phyloP scores from a whole-genome alignment of 2,797 vertebrate species.

The Geotrypetes seraphini region DNA sequence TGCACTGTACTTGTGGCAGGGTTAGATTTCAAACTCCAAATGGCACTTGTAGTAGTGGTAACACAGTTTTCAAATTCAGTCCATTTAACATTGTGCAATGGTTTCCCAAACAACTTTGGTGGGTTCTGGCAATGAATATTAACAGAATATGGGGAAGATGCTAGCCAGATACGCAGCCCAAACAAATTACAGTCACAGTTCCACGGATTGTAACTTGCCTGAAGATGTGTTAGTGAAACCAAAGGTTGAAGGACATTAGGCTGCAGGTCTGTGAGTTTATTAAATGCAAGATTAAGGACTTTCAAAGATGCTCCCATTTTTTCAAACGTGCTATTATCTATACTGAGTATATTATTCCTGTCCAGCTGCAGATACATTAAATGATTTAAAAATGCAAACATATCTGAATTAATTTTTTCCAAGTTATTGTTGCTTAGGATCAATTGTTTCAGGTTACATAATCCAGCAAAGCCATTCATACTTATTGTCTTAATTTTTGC shows the following conservation, averaged over 20 bases:
- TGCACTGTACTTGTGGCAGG: slow-evolving; percentile 19
- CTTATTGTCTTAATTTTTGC: slow-evolving; percentile 36
- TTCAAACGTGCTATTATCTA: slow-evolving; percentile 44
- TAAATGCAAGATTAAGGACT: slow-evolving; percentile 55
- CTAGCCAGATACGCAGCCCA: slow-evolving; percentile 42
- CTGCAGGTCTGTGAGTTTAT: slow-evolving; percentile 55
- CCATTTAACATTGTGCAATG: slow-evolving; percentile 32
- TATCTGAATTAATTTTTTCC: slow-evolving; percentile 43
- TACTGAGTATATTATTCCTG: slow-evolving; percentile 43
- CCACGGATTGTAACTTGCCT: slow-evolving; percentile 55
- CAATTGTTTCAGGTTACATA: slow-evolving; percentile 45
- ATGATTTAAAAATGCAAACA: slow-evolving; percentile 38
- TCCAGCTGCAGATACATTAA: slow-evolving; percentile 48
- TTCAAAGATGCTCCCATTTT: slow-evolving; percentile 47
- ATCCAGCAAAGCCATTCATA: slow-evolving; percentile 41
- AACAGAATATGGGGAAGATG: slow-evolving; percentile 38
- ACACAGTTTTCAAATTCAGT: slow-evolving; percentile 34
- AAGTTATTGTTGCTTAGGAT: slow-evolving; percentile 47
- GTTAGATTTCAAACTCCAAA: not conserved
- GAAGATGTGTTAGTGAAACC: slow-evolving; percentile 49
- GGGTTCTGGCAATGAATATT: slow-evolving; percentile 47
- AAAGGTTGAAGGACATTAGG: slow-evolving; percentile 50
- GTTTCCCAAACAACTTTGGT: slow-evolving; percentile 33
- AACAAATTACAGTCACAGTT: slow-evolving; percentile 51
- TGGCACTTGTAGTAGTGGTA: slow-evolving; percentile 17